phyloP scores from a whole-genome alignment of 2,113 vertebrate genomes.

The Glaucomys volans region DNA sequence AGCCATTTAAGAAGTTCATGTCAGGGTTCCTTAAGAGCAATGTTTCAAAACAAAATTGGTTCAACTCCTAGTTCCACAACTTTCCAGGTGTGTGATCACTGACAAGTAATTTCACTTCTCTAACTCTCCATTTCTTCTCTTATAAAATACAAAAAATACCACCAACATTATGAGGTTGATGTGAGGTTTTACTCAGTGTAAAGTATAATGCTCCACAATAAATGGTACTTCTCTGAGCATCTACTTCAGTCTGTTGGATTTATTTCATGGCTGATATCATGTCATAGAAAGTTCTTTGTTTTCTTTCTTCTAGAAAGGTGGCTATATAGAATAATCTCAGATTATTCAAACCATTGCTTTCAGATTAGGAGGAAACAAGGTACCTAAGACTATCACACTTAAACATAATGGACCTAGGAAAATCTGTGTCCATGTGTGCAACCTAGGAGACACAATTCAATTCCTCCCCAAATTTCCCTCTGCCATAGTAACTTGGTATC shows the following conservation, averaged over 20 bases:
- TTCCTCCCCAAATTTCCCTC: neutral
- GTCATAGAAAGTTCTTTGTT: neutral
- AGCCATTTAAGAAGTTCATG: neutral
- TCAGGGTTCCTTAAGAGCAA: neutral
- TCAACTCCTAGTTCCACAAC: neutral
- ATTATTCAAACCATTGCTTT: conserved; percentile 25
- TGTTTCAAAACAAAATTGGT: neutral
- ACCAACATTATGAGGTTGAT: neutral
- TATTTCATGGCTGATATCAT: neutral
- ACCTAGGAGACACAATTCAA: neutral
- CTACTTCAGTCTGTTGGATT: neutral
- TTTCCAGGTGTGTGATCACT: neutral
- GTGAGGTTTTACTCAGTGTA: neutral
- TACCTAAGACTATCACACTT: neutral
- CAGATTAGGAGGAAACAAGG: neutral
- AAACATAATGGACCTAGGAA: neutral
- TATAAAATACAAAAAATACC: neutral
- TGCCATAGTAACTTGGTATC: neutral
- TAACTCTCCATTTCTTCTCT: neutral
- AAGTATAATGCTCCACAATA: neutral
- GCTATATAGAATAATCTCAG: neutral
- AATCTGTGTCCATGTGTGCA: neutral
- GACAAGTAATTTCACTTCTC: neutral
- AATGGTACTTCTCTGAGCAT: neutral
- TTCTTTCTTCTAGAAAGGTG: neutral